phyloP scores from a whole-genome alignment of 2,797 vertebrate species.

The Streptopelia turtur region DNA sequence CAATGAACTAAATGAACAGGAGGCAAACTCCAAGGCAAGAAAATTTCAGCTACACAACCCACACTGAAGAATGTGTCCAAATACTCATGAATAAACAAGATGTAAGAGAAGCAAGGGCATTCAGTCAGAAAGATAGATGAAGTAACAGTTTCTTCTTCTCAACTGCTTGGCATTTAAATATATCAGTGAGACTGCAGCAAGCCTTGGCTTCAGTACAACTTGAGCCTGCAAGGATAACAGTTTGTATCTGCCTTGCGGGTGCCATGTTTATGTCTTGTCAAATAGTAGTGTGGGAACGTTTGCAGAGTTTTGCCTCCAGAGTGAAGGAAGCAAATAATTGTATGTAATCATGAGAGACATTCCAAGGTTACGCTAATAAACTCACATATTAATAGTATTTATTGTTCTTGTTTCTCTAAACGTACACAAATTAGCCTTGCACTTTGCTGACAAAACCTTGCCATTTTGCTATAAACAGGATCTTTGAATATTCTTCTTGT shows the following conservation, averaged over 20 bases:
- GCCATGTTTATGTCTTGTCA: neutral
- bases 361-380: neutral
- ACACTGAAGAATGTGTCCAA: neutral
- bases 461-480: neutral
- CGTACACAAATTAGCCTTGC: neutral
- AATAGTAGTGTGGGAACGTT: neutral
- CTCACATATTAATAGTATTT: neutral
- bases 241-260: neutral
- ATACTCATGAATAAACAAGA: conserved; percentile 24
- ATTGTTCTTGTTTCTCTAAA: neutral
- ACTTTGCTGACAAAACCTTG: neutral
- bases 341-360: neutral
- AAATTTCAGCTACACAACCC: neutral
- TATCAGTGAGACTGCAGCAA: conserved; percentile 23
- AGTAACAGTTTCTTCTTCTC: conserved; percentile 19
- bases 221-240: neutral
- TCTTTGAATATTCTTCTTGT: neutral
- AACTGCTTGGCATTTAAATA: conserved; percentile 17
- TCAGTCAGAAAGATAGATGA: neutral
- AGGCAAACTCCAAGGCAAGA: neutral
- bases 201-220: conserved; percentile 2
- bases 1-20: neutral
- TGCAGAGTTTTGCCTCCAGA: neutral
- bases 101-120: neutral
- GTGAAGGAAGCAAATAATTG: neutral